These are phyloP conservation scores for Leptopilina drosophilae DNA, from an alignment of 2,888 invertebrate species.

Conservation along the genomic window DNA sequence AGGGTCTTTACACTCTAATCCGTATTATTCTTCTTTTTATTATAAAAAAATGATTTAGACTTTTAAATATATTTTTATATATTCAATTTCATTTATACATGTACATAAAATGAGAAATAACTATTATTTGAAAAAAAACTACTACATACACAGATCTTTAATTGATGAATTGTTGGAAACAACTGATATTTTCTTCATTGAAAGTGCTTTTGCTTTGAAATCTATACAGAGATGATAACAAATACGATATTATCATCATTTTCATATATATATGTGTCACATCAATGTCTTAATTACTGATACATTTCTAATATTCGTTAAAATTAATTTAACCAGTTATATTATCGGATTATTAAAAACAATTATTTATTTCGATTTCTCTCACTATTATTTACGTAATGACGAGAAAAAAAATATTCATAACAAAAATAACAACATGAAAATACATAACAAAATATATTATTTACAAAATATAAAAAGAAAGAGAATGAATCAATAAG, in stretches of 20 bases:
- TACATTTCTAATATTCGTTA: neutral
- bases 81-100: too few species aligned
- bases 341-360: neutral
- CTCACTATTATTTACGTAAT: too few species aligned
- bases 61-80: neutral
- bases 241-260: neutral
- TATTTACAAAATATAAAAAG: too few species aligned
- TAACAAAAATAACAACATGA: too few species aligned
- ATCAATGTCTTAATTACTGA: neutral
- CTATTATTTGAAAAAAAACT: neutral
- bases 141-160: neutral
- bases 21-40: neutral
- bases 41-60: neutral
- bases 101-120: neutral
- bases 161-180: neutral
- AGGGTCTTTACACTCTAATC: slow-evolving; percentile 49
- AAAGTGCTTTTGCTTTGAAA: neutral
- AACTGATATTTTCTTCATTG: neutral
- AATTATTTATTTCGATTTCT: neutral
- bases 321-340: neutral
- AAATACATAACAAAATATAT: too few species aligned
- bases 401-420: too few species aligned
- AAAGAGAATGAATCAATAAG: too few species aligned
- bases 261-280: neutral
- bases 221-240: slow-evolving; percentile 1